Evolutionary conservation across 2,113 vertebrate species (phyloP).

Genomic region (Mus pahari): DNA sequence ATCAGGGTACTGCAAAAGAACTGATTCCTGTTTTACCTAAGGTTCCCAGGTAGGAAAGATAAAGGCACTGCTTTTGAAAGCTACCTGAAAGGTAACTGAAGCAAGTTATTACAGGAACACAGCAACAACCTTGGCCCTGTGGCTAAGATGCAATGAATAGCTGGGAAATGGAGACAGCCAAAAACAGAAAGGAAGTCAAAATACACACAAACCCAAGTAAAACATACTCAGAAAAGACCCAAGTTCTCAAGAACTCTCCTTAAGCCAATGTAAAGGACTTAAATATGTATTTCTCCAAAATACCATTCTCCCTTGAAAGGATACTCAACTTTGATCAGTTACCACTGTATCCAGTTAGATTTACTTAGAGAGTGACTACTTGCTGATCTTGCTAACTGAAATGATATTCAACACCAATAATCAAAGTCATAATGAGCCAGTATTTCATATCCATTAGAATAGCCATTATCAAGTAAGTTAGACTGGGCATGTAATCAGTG

Average conservation of each 20-base stretch:
- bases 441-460: not conserved
- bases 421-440: not conserved
- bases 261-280: not conserved
- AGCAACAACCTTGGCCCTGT: not conserved
- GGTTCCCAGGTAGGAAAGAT: not conserved
- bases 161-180: not conserved
- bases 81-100: not conserved
- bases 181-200: not conserved
- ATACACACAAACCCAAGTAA: not conserved
- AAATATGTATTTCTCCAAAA: not conserved
- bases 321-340: not conserved
- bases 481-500: not conserved
- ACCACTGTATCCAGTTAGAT: not conserved
- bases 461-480: not conserved
- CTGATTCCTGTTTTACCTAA: not conserved
- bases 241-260: not conserved
- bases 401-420: not conserved
- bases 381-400: not conserved
- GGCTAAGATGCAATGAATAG: not conserved
- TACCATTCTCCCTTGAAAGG: not conserved
- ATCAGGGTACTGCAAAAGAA: no score
- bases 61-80: no score
- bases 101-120: not conserved
- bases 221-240: not conserved
- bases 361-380: not conserved